Base-by-base conservation (phyloP, 2,113 vertebrate genomes). In the Tachysurus fulvidraco region DNA sequence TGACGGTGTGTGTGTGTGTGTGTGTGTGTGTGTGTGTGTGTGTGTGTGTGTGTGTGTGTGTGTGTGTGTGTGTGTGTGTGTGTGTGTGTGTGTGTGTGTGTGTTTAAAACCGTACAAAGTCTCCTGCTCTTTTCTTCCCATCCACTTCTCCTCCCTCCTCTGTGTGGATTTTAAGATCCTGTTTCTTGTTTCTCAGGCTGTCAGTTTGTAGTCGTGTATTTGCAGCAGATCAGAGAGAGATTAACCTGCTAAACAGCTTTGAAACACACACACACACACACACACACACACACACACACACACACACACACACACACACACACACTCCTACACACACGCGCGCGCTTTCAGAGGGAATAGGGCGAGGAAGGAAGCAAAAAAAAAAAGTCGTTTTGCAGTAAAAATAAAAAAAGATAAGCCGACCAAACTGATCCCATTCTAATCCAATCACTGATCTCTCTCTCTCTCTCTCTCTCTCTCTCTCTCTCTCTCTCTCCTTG, bases 381-480 rank as follows among this genome's bases (percentile, higher is more conserved):
- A n/a, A n/a, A n/a, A n/a, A n/a, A 36, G 41, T 16, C 83, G 4
- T 83, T 74, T 78, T 86, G 36, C n/a, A 36, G 67, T 65, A 57
- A 86, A 83, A 85, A 67, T 80, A 60, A 88, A 88, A 88, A 82
- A 85, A 65, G 78, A 81, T 86, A 88, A 90, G 81, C 84, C 46
- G 28, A 59, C 44, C 81, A 79, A 83, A 62, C 41, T 41, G 50
- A 74, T 85, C 71, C 76, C 2, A 62, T 78, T 87, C 78, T 57
- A 77, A 65, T 88, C 86, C 79, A 79, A 5, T 65, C 12, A 16
- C n/a, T 36, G 36, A 36, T 1, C 2, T 36, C 46, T 50, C 46
- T 50, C 46, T 50, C 46, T 50, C 46, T 50, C 46, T 50, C 46
- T 50, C 46, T 50, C 46, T 50, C 3, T 50, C 46, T 50, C 3